Base-by-base conservation (phyloP, 2,113 vertebrate genomes). In the Seriola rivoliana region DNA sequence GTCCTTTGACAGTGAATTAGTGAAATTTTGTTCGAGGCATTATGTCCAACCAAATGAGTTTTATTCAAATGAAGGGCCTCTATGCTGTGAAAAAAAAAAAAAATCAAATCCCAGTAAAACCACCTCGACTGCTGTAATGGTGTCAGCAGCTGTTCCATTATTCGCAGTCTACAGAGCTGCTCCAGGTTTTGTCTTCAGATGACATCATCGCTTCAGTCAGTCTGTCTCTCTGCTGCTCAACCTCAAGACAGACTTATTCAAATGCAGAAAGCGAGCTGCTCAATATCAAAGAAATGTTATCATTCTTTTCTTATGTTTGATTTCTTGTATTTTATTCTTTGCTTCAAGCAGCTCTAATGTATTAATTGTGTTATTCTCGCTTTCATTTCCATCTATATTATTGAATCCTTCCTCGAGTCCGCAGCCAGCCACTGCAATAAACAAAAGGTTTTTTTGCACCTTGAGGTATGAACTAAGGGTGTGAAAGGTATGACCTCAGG, bases 401-500 rank as follows among this genome's bases (percentile, higher is more conserved):
- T 19, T 32, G 13, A 79, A 50, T 9, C 17, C 4, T 62, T 0
- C 64, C 8, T 74, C 42, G 7, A 29, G 71, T 13, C 21, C 8
- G 63, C 25, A 55, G 36, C 2, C 11, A 12, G 32, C 36, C 8
- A 46, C n/a, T 10, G 10, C 40, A 63, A 4, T 46, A 46, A n/a
- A 71, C 65, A 16, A 1, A 82, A 36, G 46, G 66, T 16, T 62
- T 38, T 62, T 58, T 82, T 38, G 67, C 84, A 78, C 62, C 57
- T 48, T 38, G 19, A 38, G 42, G 36, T 50, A 3, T 50, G n/a
- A 83, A 25, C 32, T 57, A 1, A 63, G 5, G 25, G 9, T 72
- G 79, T 81, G 40, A 85, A 44, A 44, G 54, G 29, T 57, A 48
- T 29, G 40, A 73, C 42, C 54, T 19, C 13, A 14, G 21, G 65